Evolutionary conservation across 2,797 vertebrate genomes (phyloP).

Genomic region (Myotis vivesi): DNA sequence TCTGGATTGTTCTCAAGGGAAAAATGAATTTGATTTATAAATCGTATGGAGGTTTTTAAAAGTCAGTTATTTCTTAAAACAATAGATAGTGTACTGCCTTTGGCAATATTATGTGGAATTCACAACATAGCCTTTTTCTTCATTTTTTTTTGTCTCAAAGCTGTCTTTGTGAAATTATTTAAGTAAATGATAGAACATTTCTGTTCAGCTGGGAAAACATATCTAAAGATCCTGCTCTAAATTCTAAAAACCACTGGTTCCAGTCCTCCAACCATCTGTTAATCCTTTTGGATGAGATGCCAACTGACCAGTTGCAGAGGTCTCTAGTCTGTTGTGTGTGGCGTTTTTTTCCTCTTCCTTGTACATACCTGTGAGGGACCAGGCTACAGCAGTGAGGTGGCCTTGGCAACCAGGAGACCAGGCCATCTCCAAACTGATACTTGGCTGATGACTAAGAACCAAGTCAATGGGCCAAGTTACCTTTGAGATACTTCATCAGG

Average conservation of each 20-base stretch:
- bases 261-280: background rate
- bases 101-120: slow-evolving; percentile 36
- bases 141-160: background rate
- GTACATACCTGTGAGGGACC: background rate
- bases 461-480: no score
- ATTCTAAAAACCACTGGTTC: background rate
- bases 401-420: background rate
- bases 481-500: background rate
- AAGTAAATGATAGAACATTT: slow-evolving; percentile 44
- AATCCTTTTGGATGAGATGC: background rate
- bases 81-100: slow-evolving; percentile 10
- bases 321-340: background rate
- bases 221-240: background rate
- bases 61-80: slow-evolving; percentile 62
- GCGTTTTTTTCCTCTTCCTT: background rate
- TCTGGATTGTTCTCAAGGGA: slow-evolving; percentile 68
- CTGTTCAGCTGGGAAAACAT: background rate
- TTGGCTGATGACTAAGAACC: background rate
- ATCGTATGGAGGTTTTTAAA: slow-evolving; percentile 52
- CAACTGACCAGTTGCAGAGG: background rate
- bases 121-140: background rate
- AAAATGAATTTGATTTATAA: slow-evolving; percentile 67
- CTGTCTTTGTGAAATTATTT: slow-evolving; percentile 57
- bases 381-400: background rate
- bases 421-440: background rate